Evolutionary conservation across 2,797 vertebrate species (phyloP).

Genomic region (Sebastes minor): DNA sequence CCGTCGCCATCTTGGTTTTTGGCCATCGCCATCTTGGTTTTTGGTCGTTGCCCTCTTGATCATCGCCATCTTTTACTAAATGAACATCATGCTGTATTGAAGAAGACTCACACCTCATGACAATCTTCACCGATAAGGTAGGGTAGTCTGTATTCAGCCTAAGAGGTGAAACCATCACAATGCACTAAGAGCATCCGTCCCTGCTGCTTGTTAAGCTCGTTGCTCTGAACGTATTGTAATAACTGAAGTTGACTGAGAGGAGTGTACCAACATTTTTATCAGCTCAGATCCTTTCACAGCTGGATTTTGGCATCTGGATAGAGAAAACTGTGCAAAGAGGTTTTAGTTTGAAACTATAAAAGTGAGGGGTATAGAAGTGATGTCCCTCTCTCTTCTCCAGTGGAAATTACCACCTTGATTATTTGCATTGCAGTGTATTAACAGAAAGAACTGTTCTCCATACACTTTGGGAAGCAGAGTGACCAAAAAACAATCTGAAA

Average conservation of each 20-base stretch:
- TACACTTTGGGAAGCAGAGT: not conserved
- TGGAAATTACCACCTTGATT: not conserved
- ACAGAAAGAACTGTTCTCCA: not conserved
- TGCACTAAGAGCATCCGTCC: not conserved
- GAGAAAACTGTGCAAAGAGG: not conserved
- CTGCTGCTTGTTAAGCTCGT: too few relatives aligned
- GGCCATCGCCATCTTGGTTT: too few relatives aligned
- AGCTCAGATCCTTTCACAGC: not conserved
- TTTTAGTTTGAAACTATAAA: not conserved
- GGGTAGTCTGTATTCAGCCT: not conserved
- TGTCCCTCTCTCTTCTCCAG: not conserved
- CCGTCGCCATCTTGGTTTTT: too few relatives aligned
- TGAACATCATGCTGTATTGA: too few relatives aligned
- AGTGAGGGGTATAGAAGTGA: not conserved
- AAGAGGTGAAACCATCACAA: not conserved
- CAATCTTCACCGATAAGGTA: not conserved
- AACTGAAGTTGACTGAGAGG: not conserved
- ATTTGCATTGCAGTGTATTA: not conserved
- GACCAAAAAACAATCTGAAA: not conserved
- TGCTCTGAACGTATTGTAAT: too few relatives aligned
- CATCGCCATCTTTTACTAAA: too few relatives aligned
- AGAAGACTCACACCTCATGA: too few relatives aligned
- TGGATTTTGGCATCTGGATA: too few relatives aligned
- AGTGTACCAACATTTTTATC: not conserved
- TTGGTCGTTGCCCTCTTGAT: too few relatives aligned